Evolutionary conservation across 2,797 vertebrate genomes (phyloP).

Genomic region (Cetoscarus ocellatus): DNA sequence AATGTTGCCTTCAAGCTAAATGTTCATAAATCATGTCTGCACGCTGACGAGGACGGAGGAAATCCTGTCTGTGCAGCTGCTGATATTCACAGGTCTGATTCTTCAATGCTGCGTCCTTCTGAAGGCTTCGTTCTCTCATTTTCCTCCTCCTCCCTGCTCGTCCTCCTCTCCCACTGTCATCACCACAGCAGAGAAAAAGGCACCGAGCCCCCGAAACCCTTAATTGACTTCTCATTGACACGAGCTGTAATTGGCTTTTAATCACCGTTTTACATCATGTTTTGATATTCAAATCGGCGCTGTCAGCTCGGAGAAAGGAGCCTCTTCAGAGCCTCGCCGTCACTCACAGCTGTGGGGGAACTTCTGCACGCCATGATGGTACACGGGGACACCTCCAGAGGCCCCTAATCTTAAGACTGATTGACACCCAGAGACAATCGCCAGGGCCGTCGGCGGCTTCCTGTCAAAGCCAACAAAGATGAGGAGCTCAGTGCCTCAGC

Average conservation of each 20-base stretch:
- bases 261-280: constrained; percentile 83
- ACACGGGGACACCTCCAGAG: constrained; percentile 23
- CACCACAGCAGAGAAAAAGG: constrained; percentile 69
- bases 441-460: constrained; percentile 1
- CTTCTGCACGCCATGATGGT: constrained; percentile 4
- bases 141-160: constrained; percentile 12
- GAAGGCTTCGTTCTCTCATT: constrained; percentile 6
- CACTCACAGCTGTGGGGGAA: constrained; percentile 46
- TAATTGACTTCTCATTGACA: constrained; percentile 79
- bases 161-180: constrained; percentile 42
- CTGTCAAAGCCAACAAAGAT: background rate
- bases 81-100: constrained; percentile 18
- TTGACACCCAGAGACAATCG: constrained; percentile 25
- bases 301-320: constrained; percentile 65
- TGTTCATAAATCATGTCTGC: constrained; percentile 75
- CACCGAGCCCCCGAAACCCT: constrained; percentile 65
- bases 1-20: constrained; percentile 75
- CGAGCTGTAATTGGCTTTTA: constrained; percentile 82
- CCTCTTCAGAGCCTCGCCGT: constrained; percentile 54
- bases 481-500: background rate
- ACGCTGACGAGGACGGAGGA: constrained; percentile 54
- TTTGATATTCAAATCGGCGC: constrained; percentile 84
- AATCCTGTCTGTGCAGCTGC: constrained; percentile 45
- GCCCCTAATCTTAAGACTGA: constrained; percentile 11
- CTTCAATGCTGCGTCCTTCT: constrained; percentile 12